Conservation (phyloP, 2,113 vertebrate species). For the Engraulis encrasicolus region DNA sequence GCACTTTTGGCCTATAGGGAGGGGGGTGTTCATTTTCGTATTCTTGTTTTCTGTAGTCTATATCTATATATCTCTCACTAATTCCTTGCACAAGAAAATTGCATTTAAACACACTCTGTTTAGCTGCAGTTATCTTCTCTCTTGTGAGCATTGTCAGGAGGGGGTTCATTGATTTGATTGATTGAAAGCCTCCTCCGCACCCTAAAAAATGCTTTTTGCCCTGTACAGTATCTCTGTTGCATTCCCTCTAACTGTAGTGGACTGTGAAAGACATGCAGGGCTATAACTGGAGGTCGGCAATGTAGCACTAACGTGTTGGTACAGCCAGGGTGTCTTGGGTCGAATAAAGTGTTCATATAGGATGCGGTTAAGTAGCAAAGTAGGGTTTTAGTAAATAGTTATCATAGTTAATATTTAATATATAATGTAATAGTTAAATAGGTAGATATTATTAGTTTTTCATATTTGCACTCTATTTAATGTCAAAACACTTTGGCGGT, state of each 20-base stretch:
- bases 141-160: conserved; percentile 36
- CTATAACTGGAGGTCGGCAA: not conserved
- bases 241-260: conserved; percentile 40
- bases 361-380: too few species aligned
- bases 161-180: not conserved
- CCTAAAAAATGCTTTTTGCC: conserved; percentile 34
- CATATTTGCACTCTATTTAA: too few species aligned
- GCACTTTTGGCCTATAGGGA: conserved; percentile 55
- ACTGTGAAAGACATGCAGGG: conserved; percentile 32
- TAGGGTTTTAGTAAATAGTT: too few species aligned
- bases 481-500: too few species aligned
- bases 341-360: too few species aligned
- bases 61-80: conserved; percentile 41
- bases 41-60: conserved; percentile 24
- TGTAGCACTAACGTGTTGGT: not conserved
- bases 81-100: conserved; percentile 42
- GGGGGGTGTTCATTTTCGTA: conserved; percentile 2
- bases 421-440: too few species aligned
- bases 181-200: conserved; percentile 4
- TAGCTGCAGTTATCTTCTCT: conserved; percentile 48
- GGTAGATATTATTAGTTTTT: too few species aligned
- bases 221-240: conserved; percentile 33
- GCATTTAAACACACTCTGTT: conserved; percentile 48
- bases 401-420: too few species aligned
- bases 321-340: not conserved